phyloP scores from a whole-genome alignment of 1,140 invertebrate genomes.

The Melipona quadrifasciata region DNA sequence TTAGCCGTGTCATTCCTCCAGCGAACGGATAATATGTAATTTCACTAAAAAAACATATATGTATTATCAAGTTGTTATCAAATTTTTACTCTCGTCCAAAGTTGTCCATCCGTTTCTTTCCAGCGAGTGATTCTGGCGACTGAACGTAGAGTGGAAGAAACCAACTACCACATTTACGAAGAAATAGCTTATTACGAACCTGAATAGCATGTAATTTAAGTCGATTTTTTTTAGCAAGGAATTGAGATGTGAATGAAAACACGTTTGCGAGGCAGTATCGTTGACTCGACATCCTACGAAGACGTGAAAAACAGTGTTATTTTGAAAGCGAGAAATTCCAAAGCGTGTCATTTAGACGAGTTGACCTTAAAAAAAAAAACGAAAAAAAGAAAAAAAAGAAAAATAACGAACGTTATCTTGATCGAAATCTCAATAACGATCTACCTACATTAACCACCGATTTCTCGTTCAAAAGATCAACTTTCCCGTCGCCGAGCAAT shows the following conservation, averaged over 20 bases:
- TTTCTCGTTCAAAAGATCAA: slow-evolving; percentile 12
- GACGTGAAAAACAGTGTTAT: neutral
- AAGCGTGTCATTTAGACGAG: neutral
- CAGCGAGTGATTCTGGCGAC: neutral
- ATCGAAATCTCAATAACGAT: slow-evolving; percentile 10
- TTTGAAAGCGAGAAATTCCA: neutral
- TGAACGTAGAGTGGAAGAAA: neutral
- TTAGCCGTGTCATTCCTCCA: neutral
- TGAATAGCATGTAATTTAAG: slow-evolving; percentile 8
- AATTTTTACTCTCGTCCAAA: neutral
- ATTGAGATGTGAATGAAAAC: slow-evolving; percentile 11
- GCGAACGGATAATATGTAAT: neutral
- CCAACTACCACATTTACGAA: slow-evolving; percentile 16
- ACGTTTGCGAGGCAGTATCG: neutral
- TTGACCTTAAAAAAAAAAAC: neutral
- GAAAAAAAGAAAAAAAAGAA: no score
- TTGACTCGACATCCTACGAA: neutral
- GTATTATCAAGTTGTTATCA: neutral
- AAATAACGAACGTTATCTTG: neutral
- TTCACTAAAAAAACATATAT: neutral
- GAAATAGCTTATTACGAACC: neutral
- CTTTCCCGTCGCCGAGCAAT: neutral
- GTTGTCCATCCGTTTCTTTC: neutral
- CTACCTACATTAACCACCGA: neutral
- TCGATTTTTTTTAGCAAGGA: slow-evolving; percentile 4